Percentiles rank a stretch among this genome's conserved stretches.
Conservation (phyloP, 2,888 invertebrate species). For the Helleia helle region DNA sequence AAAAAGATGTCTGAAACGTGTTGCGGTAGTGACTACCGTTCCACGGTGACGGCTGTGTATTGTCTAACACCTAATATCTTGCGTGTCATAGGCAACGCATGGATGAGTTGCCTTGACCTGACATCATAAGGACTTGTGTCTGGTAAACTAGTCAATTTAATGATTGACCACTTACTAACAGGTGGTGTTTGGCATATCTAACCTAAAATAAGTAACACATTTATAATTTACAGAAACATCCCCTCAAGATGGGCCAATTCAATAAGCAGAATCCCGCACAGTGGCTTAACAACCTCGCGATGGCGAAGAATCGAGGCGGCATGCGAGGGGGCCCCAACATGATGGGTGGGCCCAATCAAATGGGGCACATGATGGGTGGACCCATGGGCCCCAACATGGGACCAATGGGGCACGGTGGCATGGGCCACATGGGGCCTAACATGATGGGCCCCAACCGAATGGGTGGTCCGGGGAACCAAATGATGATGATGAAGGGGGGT, state of each 20-base stretch:
- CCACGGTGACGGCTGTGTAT: too few relatives aligned
- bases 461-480: conserved; percentile 58
- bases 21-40: too few relatives aligned
- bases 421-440: conserved; percentile 66
- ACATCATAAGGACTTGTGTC: too few relatives aligned
- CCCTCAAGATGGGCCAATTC: conserved; percentile 90
- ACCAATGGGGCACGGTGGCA: conserved; percentile 58
- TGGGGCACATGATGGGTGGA: conserved; percentile 68
- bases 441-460: conserved; percentile 67
- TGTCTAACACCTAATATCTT: too few relatives aligned
- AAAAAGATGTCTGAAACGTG: too few relatives aligned
- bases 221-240: conserved; percentile 82
- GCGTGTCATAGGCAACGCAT: too few relatives aligned
- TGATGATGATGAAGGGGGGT: conserved; percentile 71
- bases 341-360: conserved; percentile 68
- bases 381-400: conserved; percentile 66
- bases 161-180: too few relatives aligned
- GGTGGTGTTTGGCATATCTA: too few relatives aligned
- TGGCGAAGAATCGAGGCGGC: conserved; percentile 81
- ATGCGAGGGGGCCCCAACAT: conserved; percentile 70
- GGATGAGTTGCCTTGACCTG: too few relatives aligned
- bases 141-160: too few relatives aligned
- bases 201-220: too few relatives aligned
- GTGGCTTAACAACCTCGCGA: conserved; percentile 84
- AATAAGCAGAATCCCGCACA: conserved; percentile 87